Evolutionary conservation across 2,797 vertebrate species (phyloP).

Genomic region (Salmo trutta): DNA sequence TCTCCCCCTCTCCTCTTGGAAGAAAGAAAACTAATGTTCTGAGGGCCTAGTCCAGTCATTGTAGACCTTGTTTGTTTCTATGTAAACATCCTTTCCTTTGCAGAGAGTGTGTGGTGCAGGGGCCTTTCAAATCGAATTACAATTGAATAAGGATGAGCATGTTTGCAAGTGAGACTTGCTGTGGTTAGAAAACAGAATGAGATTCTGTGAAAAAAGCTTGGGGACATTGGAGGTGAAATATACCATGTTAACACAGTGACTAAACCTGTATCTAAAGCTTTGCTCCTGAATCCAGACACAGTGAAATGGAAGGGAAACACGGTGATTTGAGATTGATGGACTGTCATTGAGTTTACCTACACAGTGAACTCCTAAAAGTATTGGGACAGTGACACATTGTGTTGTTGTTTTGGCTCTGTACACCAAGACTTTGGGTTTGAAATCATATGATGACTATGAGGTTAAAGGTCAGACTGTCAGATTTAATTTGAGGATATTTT

Average conservation of each 20-base stretch:
- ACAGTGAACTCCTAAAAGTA: too few species aligned
- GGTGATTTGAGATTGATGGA: too few species aligned
- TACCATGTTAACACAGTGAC: constrained; percentile 25
- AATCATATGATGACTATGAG: too few species aligned
- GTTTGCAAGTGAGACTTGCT: constrained; percentile 32
- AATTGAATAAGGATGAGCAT: constrained; percentile 50
- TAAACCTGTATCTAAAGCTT: not conserved
- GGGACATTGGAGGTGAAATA: constrained; percentile 24
- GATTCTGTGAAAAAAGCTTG: constrained; percentile 29
- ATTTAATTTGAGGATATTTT: too few species aligned
- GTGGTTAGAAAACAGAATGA: constrained; percentile 35
- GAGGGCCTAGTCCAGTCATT: not conserved
- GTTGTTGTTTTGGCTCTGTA: too few species aligned
- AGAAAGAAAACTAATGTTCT: not conserved
- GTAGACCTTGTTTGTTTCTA: not conserved
- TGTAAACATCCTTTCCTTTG: constrained; percentile 23
- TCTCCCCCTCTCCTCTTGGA: not conserved
- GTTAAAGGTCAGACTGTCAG: too few species aligned
- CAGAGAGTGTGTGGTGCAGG: constrained; percentile 36
- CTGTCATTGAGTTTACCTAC: not conserved
- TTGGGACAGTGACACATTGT: too few species aligned
- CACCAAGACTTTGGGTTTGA: too few species aligned
- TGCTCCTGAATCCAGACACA: not conserved
- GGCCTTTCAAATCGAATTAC: constrained; percentile 44
- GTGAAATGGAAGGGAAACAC: too few species aligned